phyloP scores from a whole-genome alignment of 2,888 invertebrate genomes.

The Rutpela maculata region DNA sequence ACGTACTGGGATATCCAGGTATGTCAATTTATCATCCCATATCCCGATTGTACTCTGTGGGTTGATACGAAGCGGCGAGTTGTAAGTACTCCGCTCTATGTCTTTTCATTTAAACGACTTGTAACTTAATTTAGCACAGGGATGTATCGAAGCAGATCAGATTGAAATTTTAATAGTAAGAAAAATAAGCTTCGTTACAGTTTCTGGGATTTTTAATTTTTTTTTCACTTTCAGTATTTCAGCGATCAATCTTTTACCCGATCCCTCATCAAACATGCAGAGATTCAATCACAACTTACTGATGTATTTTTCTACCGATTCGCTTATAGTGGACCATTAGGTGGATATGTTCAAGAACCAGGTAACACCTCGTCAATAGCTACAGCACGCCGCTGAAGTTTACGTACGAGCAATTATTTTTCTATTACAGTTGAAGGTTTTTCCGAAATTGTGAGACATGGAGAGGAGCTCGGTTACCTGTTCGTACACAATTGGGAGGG shows the following conservation, averaged over 20 bases:
- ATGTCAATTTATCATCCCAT: too few species aligned
- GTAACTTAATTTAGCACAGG: too few species aligned
- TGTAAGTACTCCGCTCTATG: too few species aligned
- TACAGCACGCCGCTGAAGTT: not conserved
- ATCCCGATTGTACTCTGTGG: too few species aligned
- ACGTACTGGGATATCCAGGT: too few species aligned
- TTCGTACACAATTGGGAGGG: not conserved
- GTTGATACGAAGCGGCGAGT: too few species aligned
- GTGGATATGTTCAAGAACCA: conserved; percentile 34
- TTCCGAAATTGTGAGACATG: not conserved
- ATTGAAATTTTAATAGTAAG: too few species aligned
- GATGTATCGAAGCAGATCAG: too few species aligned
- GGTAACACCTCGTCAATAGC: not conserved
- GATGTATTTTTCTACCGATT: conserved; percentile 56
- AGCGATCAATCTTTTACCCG: conserved; percentile 47
- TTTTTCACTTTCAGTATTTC: conserved; percentile 36
- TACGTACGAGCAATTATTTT: not conserved
- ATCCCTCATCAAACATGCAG: conserved; percentile 48
- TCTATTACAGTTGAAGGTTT: conserved; percentile 18
- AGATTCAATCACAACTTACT: conserved; percentile 45
- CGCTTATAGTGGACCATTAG: conserved; percentile 53
- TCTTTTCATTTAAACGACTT: too few species aligned
- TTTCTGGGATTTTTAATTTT: too few species aligned
- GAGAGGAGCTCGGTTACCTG: conserved; percentile 3
- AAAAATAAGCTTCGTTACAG: too few species aligned